phyloP scores from a whole-genome alignment of 2,113 vertebrate species.

The Callorhinus ursinus region DNA sequence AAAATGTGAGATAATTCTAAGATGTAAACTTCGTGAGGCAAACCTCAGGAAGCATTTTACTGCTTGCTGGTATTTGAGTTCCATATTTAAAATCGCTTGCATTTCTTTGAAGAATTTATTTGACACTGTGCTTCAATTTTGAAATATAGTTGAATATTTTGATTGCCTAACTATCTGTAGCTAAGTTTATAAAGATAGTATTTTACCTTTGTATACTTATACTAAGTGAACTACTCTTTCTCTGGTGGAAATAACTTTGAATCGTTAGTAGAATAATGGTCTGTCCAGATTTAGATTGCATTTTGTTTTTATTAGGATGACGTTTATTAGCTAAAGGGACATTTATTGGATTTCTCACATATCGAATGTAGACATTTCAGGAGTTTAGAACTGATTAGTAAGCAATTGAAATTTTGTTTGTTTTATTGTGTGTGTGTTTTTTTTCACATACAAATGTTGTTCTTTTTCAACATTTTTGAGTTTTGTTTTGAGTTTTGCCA shows the following conservation, averaged over 20 bases:
- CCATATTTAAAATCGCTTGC: slow-evolving; percentile 18
- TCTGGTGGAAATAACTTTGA: slow-evolving; percentile 16
- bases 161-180: not conserved
- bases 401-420: slow-evolving; percentile 18
- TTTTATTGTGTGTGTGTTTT: not conserved
- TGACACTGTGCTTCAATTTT: not conserved
- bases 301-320: slow-evolving; percentile 40
- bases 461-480: slow-evolving; percentile 41
- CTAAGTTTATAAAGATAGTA: slow-evolving; percentile 42
- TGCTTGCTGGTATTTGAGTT: not conserved
- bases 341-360: not conserved
- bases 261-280: not conserved
- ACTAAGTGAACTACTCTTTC: slow-evolving; percentile 20
- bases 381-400: not conserved
- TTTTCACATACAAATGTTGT: not conserved
- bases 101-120: slow-evolving; percentile 31
- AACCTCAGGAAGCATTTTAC: not conserved
- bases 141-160: slow-evolving; percentile 43
- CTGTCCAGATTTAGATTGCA: not conserved
- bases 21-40: not conserved
- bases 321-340: not conserved
- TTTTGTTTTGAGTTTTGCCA: slow-evolving; percentile 6
- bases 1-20: slow-evolving; percentile 36
- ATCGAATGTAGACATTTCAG: not conserved
- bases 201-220: not conserved